These are phyloP conservation scores for Coleophora deauratella DNA, from an alignment of 2,888 invertebrate genomes.

Conservation along the genomic window DNA sequence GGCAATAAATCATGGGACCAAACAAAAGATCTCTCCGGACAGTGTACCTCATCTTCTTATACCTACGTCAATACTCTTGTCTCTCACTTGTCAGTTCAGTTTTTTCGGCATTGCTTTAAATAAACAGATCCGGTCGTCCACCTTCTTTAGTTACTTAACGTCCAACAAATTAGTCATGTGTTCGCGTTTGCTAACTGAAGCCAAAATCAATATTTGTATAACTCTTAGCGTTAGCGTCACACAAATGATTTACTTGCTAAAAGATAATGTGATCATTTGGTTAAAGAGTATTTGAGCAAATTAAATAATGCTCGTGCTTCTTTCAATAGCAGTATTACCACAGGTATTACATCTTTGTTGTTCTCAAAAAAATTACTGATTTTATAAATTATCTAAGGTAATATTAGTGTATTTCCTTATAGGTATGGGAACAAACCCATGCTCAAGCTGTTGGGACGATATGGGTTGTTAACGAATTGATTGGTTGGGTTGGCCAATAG, in stretches of 20 bases:
- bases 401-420: too few relatives aligned
- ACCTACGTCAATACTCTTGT: conserved; percentile 23
- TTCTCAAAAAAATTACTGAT: too few relatives aligned
- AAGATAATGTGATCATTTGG: conserved; percentile 35
- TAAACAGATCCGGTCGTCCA: conserved; percentile 57
- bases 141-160: conserved; percentile 65
- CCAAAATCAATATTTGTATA: conserved; percentile 50
- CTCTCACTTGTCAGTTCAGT: conserved; percentile 28
- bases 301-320: too few relatives aligned
- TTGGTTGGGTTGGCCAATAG: too few relatives aligned
- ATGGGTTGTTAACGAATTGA: too few relatives aligned
- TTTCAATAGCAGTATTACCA: too few relatives aligned
- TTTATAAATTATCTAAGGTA: too few relatives aligned
- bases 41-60: conserved; percentile 32
- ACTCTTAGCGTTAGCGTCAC: conserved; percentile 33
- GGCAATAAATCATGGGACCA: conserved; percentile 37
- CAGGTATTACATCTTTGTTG: too few relatives aligned
- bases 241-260: conserved; percentile 36
- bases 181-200: conserved; percentile 10
- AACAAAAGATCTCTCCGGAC: conserved; percentile 20
- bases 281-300: conserved; percentile 17
- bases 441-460: too few relatives aligned
- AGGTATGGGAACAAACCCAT: too few relatives aligned
- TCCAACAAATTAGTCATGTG: conserved; percentile 52
- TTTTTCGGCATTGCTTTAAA: conserved; percentile 31